Conservation (phyloP, 2,888 invertebrate genomes). For the Metallyticus violacea region DNA sequence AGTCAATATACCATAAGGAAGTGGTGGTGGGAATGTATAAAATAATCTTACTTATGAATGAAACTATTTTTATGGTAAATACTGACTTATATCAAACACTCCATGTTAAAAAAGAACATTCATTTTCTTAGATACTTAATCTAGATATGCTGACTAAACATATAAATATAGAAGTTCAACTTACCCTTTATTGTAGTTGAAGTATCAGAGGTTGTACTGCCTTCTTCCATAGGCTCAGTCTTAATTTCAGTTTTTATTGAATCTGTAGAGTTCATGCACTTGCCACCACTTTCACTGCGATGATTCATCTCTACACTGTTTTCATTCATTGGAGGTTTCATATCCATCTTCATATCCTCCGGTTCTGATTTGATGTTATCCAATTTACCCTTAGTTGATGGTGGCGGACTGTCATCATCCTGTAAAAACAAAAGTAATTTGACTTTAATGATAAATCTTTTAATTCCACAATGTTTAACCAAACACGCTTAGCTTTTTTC, state of each 20-base stretch:
- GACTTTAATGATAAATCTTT: neutral
- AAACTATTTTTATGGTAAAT: too few relatives aligned
- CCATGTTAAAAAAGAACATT: too few relatives aligned
- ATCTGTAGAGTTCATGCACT: constrained; percentile 36
- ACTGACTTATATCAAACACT: too few relatives aligned
- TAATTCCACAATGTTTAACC: neutral
- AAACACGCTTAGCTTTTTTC: neutral
- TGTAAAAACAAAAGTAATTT: constrained; percentile 4
- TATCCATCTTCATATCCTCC: constrained; percentile 47
- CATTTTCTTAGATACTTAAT: constrained; percentile 41
- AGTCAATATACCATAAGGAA: too few relatives aligned
- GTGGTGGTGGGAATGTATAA: too few relatives aligned
- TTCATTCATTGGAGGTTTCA: constrained; percentile 61
- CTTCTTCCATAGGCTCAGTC: constrained; percentile 56
- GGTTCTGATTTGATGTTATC: constrained; percentile 55
- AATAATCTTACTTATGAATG: too few relatives aligned
- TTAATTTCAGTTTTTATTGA: constrained; percentile 58
- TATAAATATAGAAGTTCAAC: constrained; percentile 35
- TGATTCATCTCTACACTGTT: constrained; percentile 46
- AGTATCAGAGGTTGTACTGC: constrained; percentile 36
- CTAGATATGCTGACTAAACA: neutral
- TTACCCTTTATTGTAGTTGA: constrained; percentile 43
- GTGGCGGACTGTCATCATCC: constrained; percentile 60
- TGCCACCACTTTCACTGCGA: constrained; percentile 62
- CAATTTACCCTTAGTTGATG: constrained; percentile 52